phyloP scores from a whole-genome alignment of 1,140 invertebrate genomes.

The Phymorhynchus buccinoides region DNA sequence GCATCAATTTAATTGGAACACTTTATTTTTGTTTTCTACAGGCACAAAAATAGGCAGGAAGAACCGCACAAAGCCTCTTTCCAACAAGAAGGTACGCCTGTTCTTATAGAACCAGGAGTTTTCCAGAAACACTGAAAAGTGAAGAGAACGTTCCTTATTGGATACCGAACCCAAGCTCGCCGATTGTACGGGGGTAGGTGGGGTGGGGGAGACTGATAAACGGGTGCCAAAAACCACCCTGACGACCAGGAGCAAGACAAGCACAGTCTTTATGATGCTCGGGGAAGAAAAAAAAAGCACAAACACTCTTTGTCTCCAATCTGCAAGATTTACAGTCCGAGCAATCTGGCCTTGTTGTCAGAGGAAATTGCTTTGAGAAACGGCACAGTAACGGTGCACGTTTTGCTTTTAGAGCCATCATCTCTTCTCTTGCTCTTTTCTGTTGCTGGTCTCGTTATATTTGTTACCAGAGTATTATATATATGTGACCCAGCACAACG shows the following conservation, averaged over 20 bases:
- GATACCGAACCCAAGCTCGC: not conserved
- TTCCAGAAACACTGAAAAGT: too few species aligned
- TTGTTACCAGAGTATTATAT: too few species aligned
- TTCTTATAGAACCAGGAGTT: too few species aligned
- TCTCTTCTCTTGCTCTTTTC: too few species aligned
- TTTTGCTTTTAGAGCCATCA: too few species aligned
- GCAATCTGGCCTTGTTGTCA: not conserved
- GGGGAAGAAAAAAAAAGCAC: not conserved
- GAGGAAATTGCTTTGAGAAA: not conserved
- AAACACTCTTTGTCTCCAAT: not conserved
- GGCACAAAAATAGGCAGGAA: too few species aligned
- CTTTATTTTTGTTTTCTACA: too few species aligned
- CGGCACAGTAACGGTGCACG: not conserved
- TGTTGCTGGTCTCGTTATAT: too few species aligned
- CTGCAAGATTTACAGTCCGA: not conserved
- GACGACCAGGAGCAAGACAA: not conserved
- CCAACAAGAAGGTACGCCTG: too few species aligned
- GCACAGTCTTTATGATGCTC: not conserved
- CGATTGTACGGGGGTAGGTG: not conserved
- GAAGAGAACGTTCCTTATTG: not conserved
- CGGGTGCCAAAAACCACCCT: not conserved
- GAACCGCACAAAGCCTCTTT: too few species aligned
- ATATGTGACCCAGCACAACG: too few species aligned
- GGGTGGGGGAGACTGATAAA: not conserved
- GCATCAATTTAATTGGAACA: too few species aligned